Conservation (phyloP, 2,113 vertebrate species). For the Semnornis frantzii region DNA sequence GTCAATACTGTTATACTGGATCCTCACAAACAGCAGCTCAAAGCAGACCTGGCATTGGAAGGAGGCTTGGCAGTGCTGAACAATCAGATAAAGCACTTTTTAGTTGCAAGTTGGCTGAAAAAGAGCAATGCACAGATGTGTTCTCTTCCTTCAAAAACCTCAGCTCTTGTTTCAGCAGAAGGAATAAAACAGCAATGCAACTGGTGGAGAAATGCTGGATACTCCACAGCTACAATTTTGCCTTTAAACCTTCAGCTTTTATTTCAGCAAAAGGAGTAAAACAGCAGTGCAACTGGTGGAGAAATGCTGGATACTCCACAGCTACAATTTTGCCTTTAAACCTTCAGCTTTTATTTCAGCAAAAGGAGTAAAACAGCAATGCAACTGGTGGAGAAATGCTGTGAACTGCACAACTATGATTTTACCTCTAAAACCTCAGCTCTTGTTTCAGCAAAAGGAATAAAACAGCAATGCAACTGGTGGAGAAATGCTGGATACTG, state of each 20-base stretch:
- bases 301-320: not conserved
- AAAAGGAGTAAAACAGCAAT: no score
- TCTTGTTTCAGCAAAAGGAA: not conserved
- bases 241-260: not conserved
- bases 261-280: not conserved
- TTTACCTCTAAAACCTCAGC: not conserved
- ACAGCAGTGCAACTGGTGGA: not conserved
- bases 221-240: not conserved
- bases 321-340: not conserved
- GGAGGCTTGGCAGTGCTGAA: not conserved
- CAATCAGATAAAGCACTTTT: conserved; percentile 18
- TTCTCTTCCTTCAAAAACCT: not conserved
- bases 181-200: not conserved
- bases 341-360: no score
- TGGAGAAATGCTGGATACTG: not conserved
- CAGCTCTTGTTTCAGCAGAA: not conserved
- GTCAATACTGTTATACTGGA: not conserved
- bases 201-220: not conserved
- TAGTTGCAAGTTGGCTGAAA: not conserved
- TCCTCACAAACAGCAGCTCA: not conserved
- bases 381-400: no score
- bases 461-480: not conserved
- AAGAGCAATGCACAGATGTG: not conserved
- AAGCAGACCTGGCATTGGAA: not conserved
- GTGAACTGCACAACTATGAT: no score